phyloP scores from a whole-genome alignment of 2,113 vertebrate genomes.

The Sylvicapra grimmia region DNA sequence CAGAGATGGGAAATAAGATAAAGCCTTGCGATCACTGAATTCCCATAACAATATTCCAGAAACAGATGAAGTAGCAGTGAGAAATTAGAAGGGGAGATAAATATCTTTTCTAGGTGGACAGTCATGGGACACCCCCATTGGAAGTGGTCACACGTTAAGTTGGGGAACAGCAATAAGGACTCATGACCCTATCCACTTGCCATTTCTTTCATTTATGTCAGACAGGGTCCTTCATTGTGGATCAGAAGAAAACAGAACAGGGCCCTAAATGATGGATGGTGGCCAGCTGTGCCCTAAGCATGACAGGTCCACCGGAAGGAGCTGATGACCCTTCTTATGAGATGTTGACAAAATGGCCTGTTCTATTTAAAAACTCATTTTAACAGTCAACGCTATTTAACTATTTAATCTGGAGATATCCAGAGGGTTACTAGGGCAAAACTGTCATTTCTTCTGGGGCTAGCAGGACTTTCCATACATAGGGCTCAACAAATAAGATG shows the following conservation, averaged over 20 bases:
- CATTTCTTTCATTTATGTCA: not conserved
- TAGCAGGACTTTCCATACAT: not conserved
- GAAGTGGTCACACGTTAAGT: not conserved
- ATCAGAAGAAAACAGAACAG: not conserved
- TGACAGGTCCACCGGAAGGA: not conserved
- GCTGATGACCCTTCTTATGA: not conserved
- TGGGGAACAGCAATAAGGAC: not conserved
- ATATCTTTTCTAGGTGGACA: not conserved
- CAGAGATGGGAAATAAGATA: not conserved
- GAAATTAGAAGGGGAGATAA: not conserved
- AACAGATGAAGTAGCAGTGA: not conserved
- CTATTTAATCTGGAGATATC: not conserved
- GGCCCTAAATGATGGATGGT: not conserved
- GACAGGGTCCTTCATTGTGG: not conserved
- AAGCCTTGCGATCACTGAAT: not conserved
- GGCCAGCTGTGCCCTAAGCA: not conserved
- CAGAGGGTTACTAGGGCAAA: not conserved
- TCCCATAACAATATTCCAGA: not conserved
- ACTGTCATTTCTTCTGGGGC: not conserved
- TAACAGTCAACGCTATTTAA: not conserved
- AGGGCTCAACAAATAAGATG: not conserved
- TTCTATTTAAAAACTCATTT: not conserved
- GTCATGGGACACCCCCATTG: not conserved
- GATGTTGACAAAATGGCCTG: not conserved
- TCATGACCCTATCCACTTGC: not conserved